Base-by-base conservation (phyloP, 2,113 vertebrate species). In the Chionodraco myersi region DNA sequence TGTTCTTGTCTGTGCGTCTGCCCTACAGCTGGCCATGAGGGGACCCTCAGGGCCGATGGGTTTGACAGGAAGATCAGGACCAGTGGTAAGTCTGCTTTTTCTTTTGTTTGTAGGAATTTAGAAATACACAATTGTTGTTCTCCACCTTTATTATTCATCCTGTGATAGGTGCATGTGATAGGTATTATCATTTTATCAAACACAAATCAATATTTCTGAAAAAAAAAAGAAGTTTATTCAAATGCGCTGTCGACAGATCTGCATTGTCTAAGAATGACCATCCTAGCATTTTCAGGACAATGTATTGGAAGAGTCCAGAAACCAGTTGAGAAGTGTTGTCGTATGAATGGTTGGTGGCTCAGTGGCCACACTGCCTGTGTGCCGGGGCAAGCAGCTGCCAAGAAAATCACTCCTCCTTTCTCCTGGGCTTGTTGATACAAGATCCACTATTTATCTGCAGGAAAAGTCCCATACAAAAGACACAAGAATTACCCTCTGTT, bases 1-100 rank as follows among this genome's bases (percentile, higher is more conserved):
- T 54, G 26, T 47, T 74, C 18, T 57, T 76, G 44, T 80, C 26
- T 75, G 69, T 82, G 77, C 74, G 53, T 78, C 70, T 66, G 73
- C 57, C 52, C 85, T 89, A 72, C 92, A 99, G 98, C 96, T 99
- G 92, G 98, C 98, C 47, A 96, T 99, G 95, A 95, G 97, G 89
- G 98, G 98, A 72, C 95, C 98, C 3, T 88, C 97, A 26, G 98
- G 98, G 85, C 98, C 98, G 9, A 99, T 99, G 97, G 98, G 98
- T 90, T 93, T 99, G 82, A 99, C 98, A 41, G 98, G 98, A 96
- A 95, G 98, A 94, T 96, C 98, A 2, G 98, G 98, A 61, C 97
- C 98, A 87, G 97, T 99, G 97, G 98, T 99, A 96, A 92, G 97
- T 96, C 41, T 70, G 6, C 41, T 10, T 36, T 8, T 57, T 44